Base-by-base conservation (phyloP, 2,113 vertebrate species). In the Geococcyx californianus region DNA sequence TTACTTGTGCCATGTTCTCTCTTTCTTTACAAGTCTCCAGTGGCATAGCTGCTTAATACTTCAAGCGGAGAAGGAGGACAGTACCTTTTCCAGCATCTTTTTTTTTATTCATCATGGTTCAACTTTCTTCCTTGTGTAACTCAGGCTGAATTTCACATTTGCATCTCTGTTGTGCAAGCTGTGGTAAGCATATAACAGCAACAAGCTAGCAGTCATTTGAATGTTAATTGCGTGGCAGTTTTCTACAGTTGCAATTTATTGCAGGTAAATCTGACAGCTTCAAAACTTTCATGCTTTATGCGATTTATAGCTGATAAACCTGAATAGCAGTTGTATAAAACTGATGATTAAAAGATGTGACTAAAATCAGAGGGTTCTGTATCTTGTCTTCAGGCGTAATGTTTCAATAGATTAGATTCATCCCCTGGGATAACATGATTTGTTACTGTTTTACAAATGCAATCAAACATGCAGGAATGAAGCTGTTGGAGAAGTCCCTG, bases 131-230 rank as follows among this genome's bases (percentile, higher is more conserved):
- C 74, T 52, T 66, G 84, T 28, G 31, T 92, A 93, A 95, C 54
- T 68, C 89, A 49, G 87, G 29, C 76, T 90, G 96, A 89, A 90
- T 87, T 91, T 95, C 42, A 1, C 77, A 24, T 95, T 94, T 95
- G 38, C 74, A 52, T 52, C 66, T 84, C 87, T 72, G 69, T 84
- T 93, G 62, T 91, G 29, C 60, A 59, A 90, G 73, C 86, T 49
- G 79, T 95, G 90, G 80, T 82, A 95, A 95, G 91, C 82, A 36
- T 80, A n/a, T 78, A 78, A 89, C 36, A 95, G 68, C 42, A 33
- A 55, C 44, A 38, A 17, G 21, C 55, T 80, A 88, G 76, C 83
- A 20, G 45, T 89, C 49, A 49, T 34, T 75, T 80, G 88, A 87
- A 47, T 81, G 51, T 75, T 54, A 86, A 64, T 52, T 75, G 25